Percentiles rank a stretch among this genome's conserved stretches.
Evolutionary conservation across 2,113 vertebrate genomes (phyloP).

Genomic region (Progne subis): DNA sequence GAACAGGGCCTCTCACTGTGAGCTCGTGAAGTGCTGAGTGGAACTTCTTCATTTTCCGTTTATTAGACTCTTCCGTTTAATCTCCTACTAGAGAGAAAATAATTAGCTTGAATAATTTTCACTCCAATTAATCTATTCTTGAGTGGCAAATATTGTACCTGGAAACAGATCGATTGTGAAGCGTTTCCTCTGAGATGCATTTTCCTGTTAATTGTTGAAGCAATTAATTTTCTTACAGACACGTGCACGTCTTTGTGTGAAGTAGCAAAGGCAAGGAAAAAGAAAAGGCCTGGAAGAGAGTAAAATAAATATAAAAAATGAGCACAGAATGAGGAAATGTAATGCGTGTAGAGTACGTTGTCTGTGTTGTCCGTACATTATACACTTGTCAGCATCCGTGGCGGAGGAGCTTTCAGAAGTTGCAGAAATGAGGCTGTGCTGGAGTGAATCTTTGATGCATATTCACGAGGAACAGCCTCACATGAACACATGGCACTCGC

Average conservation of each 20-base stretch:
- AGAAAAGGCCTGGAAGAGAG: not conserved
- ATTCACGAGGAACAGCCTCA: not conserved
- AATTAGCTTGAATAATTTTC: constrained; percentile 54
- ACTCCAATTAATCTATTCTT: constrained; percentile 55
- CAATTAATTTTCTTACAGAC: constrained; percentile 69
- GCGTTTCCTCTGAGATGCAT: constrained; percentile 61
- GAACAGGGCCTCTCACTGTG: rapidly evolving
- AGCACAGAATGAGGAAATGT: not conserved
- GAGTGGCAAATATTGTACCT: constrained; percentile 58
- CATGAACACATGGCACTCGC: not conserved
- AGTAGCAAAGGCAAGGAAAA: not conserved
- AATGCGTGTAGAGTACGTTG: not conserved
- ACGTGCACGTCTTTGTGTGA: not conserved
- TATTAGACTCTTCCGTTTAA: not conserved
- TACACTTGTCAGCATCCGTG: not conserved
- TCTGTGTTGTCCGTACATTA: not conserved
- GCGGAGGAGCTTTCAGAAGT: not conserved
- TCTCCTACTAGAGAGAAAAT: constrained; percentile 14
- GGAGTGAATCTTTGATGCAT: not conserved
- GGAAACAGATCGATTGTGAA: constrained; percentile 46
- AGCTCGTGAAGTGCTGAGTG: not conserved
- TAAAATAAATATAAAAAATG: not conserved
- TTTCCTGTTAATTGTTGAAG: constrained; percentile 49
- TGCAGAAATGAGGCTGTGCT: not conserved
- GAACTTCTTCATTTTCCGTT: not conserved